Evolutionary conservation across 1,140 invertebrate species (phyloP), one percentile per base, ranked within the genome.

Genomic region (Drosophila varians): DNA sequence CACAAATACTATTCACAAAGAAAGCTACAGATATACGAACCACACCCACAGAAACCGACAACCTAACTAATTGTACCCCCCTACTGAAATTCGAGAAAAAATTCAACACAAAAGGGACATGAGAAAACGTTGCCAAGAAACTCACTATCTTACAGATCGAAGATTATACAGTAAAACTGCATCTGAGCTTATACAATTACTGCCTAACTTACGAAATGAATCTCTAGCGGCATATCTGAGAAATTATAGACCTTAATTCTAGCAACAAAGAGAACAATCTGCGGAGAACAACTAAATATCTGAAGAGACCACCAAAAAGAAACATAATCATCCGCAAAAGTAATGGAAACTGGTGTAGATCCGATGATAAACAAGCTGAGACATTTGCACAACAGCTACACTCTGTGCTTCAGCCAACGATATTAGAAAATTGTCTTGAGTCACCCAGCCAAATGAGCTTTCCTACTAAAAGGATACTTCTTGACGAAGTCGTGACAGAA

Each of bases 391-490:
- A 48, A 48, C 46, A 48, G 8, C 46, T 31, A 14, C 46, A 28
- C 2, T 26, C 25, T 31, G 46, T 31, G 1, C 26, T 48, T 6
- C 45, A 26, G 45, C 23, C 4, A 46, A 46, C n/a, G 45, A 46
- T 3, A 46, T 46, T 46, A 57, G 9, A 58, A 40, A 12, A 51
- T 1, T 57, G 42, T 43, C 52, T 65, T 49, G 52, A 25, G 19
- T 55, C 46, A 55, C 25, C 52, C 34, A 43, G 45, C 3, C 45
- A 64, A 64, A 49, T 64, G 52, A 64, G 42, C 26, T 49, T 49
- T 12, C 61, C 58, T 36, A 55, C 55, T 49, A 47, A 47, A 28
- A 47, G 46, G 1, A 47, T 36, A 4, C 7, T 12, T 0, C 12
- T 14, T 23, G 14, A 54, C 8, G 54, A 64, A 57, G 34, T 74